Evolutionary conservation across 2,797 vertebrate genomes (phyloP).

Genomic region (Ctenochaetus hawaiiensis): DNA sequence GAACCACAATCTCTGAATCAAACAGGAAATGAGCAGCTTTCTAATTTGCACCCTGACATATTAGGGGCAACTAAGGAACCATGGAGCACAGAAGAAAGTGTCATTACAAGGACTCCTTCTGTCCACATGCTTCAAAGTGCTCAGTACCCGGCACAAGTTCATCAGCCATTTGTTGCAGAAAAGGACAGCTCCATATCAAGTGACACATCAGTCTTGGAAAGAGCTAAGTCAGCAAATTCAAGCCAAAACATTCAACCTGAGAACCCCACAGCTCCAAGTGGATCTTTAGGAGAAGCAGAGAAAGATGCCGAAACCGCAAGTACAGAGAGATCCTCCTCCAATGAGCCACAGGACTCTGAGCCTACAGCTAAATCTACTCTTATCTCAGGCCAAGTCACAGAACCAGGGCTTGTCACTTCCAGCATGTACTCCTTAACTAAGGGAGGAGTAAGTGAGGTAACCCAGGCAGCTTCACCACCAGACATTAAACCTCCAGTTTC

Average conservation of each 20-base stretch:
- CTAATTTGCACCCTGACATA: conserved; percentile 9
- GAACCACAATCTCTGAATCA: conserved; percentile 16
- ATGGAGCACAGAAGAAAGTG: conserved; percentile 10
- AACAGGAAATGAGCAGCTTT: conserved; percentile 23
- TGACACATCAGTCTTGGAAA: conserved; percentile 4
- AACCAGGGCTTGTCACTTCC: conserved; percentile 9
- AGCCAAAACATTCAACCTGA: conserved; percentile 19
- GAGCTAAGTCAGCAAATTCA: conserved; percentile 7
- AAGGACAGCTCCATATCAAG: conserved; percentile 2
- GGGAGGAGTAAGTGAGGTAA: not conserved
- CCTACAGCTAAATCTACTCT: conserved; percentile 17
- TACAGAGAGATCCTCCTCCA: conserved; percentile 8
- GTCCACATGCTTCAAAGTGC: conserved; percentile 5
- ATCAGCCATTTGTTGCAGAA: not conserved
- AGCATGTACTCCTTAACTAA: conserved; percentile 1
- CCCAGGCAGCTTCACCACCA: conserved; percentile 6
- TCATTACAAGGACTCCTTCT: conserved; percentile 6
- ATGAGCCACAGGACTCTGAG: conserved; percentile 17
- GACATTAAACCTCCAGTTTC: conserved; percentile 21
- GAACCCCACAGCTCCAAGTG: conserved; percentile 38
- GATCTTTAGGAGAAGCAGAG: conserved; percentile 2
- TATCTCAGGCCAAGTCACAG: conserved; percentile 26
- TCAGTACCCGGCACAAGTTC: conserved; percentile 4
- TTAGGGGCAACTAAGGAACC: not conserved
- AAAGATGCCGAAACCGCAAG: conserved; percentile 8